Evolutionary conservation across 2,797 vertebrate species (phyloP), one percentile per base, ranked within the genome.

Genomic region (Phrynocephalus guinanensis): DNA sequence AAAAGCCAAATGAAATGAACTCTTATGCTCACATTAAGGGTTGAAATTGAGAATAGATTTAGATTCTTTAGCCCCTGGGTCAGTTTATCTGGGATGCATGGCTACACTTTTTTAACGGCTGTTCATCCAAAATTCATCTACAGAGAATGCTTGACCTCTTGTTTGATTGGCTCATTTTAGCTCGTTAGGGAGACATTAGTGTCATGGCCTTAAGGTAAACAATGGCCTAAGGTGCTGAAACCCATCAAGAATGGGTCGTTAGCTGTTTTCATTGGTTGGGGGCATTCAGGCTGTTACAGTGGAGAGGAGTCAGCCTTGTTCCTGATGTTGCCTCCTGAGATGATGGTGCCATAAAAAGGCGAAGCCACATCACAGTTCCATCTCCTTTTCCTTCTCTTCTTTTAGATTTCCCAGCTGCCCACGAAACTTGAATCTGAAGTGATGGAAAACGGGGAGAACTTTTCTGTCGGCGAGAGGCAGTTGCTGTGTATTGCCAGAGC

Each of bases 351-450:
- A 26, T 5, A 66, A 77, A 30, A 83, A 11, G 7, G 28, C n/a
- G 38, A 5, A 83, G 26, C 10, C 26, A 16, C 24, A 0, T 1
- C 79, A 0, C 82, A 50, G 28, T 83, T 26, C 50, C 11, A 56
- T 56, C 4, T 70, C 80, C 86, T 70, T 79, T 78, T 88, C 44
- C 72, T 60, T 28, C 33, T 86, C 90, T 83, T 52, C 26, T 33
- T 50, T 3, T 90, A 99, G 98, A 95, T 99, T 93, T 96, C 97
- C 91, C 98, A 98, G 96, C 95, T 98, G 95, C 98, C 98, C 84
- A 96, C 98, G 95, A 98, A 98, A 97, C 96, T 99, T 87, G 98
- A 98, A 87, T 98, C 98, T 0, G 98, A 98, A 96, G 98, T 99
- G 89, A 96, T 98, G 95, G 98, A 98, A 95, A 98, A 99, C 0